Percentiles rank a stretch among this genome's conserved stretches.
phyloP scores from a whole-genome alignment of 1,140 invertebrate species.

The Hylaeus anthracinus region DNA sequence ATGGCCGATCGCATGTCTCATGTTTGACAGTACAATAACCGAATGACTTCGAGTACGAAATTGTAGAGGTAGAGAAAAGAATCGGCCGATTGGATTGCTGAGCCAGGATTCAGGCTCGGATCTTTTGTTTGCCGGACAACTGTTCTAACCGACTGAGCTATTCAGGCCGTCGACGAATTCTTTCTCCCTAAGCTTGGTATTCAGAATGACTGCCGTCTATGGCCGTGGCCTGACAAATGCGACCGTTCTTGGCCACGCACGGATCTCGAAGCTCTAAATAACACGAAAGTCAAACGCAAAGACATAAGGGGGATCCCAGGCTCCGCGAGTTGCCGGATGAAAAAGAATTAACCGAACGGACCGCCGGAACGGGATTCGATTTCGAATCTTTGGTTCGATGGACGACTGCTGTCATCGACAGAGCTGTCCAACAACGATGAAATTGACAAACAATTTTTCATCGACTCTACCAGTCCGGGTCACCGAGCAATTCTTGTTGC shows the following conservation, averaged over 20 bases:
- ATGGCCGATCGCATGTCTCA: not conserved
- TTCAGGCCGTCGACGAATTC: slow-evolving; percentile 9
- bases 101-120: not conserved
- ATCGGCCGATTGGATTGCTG: slow-evolving; percentile 5
- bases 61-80: not conserved
- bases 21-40: not conserved
- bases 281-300: not conserved
- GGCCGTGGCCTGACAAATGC: not conserved
- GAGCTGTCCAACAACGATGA: too few relatives aligned
- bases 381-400: too few relatives aligned
- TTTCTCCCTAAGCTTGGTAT: not conserved
- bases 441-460: too few relatives aligned
- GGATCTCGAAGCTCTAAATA: not conserved
- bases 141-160: slow-evolving; percentile 10
- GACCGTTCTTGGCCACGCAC: not conserved
- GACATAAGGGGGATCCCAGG: too few relatives aligned
- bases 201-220: not conserved
- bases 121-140: slow-evolving; percentile 17
- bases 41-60: not conserved
- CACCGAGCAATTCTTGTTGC: too few relatives aligned
- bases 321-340: too few relatives aligned
- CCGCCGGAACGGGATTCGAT: too few relatives aligned
- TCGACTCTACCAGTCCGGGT: too few relatives aligned
- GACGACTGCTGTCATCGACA: too few relatives aligned
- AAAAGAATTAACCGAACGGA: too few relatives aligned